Percentiles rank a stretch among this genome's conserved stretches.
phyloP scores from a whole-genome alignment of 2,888 invertebrate species.

The Athripsodes cinereus region DNA sequence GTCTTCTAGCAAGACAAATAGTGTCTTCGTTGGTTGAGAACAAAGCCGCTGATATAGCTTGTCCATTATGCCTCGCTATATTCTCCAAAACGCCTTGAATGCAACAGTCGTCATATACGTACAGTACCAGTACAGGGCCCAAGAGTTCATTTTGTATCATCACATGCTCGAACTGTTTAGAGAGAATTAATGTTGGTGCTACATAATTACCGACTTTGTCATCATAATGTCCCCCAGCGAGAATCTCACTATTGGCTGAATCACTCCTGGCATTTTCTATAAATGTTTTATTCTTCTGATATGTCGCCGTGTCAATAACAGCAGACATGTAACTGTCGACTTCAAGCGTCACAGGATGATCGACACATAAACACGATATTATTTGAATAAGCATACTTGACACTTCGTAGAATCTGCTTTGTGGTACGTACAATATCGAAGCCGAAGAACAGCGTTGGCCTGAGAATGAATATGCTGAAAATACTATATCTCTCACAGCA shows the following conservation, averaged over 20 bases:
- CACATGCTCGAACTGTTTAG: constrained; percentile 76
- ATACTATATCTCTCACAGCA: constrained; percentile 78
- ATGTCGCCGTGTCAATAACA: constrained; percentile 93
- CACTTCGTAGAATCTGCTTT: constrained; percentile 73
- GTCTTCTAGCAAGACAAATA: not conserved
- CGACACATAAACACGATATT: constrained; percentile 71
- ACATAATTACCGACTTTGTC: constrained; percentile 84
- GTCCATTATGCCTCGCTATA: constrained; percentile 48
- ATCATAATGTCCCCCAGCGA: constrained; percentile 86
- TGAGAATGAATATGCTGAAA: constrained; percentile 91
- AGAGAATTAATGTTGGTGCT: constrained; percentile 87
- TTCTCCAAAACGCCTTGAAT: constrained; percentile 62
- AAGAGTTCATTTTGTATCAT: constrained; percentile 95
- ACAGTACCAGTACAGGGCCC: constrained; percentile 86
- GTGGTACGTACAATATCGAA: constrained; percentile 90
- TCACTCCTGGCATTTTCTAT: constrained; percentile 80
- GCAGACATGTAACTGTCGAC: constrained; percentile 83
- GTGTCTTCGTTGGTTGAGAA: not conserved
- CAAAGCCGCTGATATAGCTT: not conserved
- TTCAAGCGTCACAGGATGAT: constrained; percentile 66
- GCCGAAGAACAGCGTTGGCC: constrained; percentile 97
- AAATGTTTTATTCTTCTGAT: constrained; percentile 79
- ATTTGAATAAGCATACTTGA: constrained; percentile 65
- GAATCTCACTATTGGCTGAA: constrained; percentile 59
- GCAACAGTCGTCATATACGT: constrained; percentile 79